phyloP scores from a whole-genome alignment of 2,888 invertebrate species.

The Parthenolecanium corni region DNA sequence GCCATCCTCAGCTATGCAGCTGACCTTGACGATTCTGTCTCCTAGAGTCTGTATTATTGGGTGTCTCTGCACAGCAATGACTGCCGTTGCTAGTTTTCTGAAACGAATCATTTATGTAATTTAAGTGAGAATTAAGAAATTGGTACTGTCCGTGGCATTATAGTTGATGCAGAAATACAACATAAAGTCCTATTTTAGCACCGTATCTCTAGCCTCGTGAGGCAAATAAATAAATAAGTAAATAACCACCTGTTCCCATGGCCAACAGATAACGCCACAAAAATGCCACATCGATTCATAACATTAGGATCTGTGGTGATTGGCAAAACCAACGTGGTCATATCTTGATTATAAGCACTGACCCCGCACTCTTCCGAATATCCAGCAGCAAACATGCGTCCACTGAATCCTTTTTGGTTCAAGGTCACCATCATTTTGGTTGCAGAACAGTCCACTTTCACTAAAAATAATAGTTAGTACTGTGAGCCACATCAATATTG shows the following conservation, averaged over 20 bases:
- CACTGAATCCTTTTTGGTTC: conserved; percentile 44
- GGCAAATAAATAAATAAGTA: too few relatives aligned
- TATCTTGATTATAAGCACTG: conserved; percentile 43
- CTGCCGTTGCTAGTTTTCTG: conserved; percentile 62
- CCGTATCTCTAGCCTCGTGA: too few relatives aligned
- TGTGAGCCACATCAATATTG: not conserved
- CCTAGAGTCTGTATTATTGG: conserved; percentile 72
- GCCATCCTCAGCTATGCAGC: conserved; percentile 53
- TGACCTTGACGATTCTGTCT: conserved; percentile 67
- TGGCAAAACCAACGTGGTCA: conserved; percentile 49
- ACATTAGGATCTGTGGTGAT: conserved; percentile 44
- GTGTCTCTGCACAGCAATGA: conserved; percentile 72
- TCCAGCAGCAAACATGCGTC: conserved; percentile 69
- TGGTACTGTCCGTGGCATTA: too few relatives aligned
- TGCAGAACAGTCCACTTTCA: conserved; percentile 65
- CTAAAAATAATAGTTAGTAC: conserved; percentile 41
- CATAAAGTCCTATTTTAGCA: too few relatives aligned
- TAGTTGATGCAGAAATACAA: too few relatives aligned
- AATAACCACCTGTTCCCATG: conserved; percentile 38
- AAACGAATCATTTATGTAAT: conserved; percentile 18
- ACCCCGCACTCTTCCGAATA: conserved; percentile 61
- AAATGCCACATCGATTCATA: conserved; percentile 37
- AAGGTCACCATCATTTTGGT: conserved; percentile 53
- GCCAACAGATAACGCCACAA: conserved; percentile 38
- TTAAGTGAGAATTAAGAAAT: too few relatives aligned